phyloP scores from a whole-genome alignment of 2,888 invertebrate genomes.

The Phorcus lineatus region DNA sequence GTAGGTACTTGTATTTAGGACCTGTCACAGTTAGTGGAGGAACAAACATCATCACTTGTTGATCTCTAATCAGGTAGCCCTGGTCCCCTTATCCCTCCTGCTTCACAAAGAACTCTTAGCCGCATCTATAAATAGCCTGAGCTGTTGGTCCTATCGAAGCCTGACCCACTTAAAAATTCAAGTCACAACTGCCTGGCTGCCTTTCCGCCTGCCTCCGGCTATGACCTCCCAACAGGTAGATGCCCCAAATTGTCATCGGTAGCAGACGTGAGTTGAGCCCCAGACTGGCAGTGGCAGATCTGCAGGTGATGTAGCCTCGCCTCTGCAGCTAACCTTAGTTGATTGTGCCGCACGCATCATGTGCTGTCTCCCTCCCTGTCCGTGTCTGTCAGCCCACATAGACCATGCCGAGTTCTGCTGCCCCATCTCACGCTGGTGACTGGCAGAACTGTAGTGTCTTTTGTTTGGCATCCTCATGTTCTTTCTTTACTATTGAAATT shows the following conservation, averaged over 20 bases:
- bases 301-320: neutral
- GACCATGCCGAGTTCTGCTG: neutral
- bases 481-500: neutral
- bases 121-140: neutral
- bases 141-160: neutral
- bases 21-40: too few species aligned
- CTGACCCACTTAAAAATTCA: slow-evolving; percentile 27
- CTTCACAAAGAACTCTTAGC: slow-evolving; percentile 22
- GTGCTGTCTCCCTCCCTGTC: neutral
- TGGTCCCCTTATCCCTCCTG: neutral
- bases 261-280: neutral
- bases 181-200: slow-evolving; percentile 14
- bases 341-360: neutral
- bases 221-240: slow-evolving; percentile 21
- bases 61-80: neutral
- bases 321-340: too few species aligned
- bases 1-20: too few species aligned
- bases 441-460: neutral
- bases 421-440: neutral
- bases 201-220: neutral
- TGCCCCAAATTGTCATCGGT: slow-evolving; percentile 5
- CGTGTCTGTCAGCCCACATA: neutral
- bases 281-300: neutral
- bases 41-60: neutral
- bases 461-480: neutral